Percentiles rank a stretch among this genome's conserved stretches.
Conservation (phyloP, 2,888 invertebrate genomes). For the Chromoteleia sp. region DNA sequence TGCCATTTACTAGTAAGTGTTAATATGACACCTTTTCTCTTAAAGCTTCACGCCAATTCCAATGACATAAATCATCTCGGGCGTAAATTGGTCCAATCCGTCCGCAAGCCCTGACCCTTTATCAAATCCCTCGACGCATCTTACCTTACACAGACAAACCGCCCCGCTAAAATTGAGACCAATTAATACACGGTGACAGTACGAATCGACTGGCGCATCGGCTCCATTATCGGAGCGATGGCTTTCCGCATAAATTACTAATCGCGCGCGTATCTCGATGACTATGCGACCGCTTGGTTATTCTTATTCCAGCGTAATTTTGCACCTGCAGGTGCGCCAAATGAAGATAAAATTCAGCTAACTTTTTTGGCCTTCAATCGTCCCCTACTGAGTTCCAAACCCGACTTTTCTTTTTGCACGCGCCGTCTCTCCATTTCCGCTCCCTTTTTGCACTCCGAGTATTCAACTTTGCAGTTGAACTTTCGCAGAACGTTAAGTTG, state of each 20-base stretch:
- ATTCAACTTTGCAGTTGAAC: no score
- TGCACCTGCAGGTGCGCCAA: constrained; percentile 43
- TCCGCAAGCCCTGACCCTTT: constrained; percentile 37
- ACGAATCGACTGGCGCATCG: constrained; percentile 22
- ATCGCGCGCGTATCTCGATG: constrained; percentile 4
- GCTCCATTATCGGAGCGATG: constrained; percentile 38
- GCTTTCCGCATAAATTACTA: constrained; percentile 56
- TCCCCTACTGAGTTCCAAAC: constrained; percentile 63
- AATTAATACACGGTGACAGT: constrained; percentile 50
- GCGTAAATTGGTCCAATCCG: constrained; percentile 43
- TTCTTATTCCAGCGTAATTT: constrained; percentile 63
- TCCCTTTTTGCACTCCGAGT: no score
- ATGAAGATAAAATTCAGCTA: constrained; percentile 41
- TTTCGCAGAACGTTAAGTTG: constrained; percentile 44
- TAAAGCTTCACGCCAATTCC: constrained; percentile 30
- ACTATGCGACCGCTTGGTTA: constrained; percentile 55
- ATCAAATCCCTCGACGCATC: constrained; percentile 28
- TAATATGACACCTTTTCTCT: constrained; percentile 44
- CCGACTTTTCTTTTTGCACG: constrained; percentile 49
- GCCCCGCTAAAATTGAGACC: constrained; percentile 22
- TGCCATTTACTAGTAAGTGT: constrained; percentile 40
- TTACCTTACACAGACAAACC: constrained; percentile 20
- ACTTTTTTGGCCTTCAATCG: constrained; percentile 58
- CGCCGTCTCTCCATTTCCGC: neutral
- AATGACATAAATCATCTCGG: constrained; percentile 30